Evolutionary conservation across 2,797 vertebrate genomes (phyloP).

Genomic region (Takifugu ocellatus): DNA sequence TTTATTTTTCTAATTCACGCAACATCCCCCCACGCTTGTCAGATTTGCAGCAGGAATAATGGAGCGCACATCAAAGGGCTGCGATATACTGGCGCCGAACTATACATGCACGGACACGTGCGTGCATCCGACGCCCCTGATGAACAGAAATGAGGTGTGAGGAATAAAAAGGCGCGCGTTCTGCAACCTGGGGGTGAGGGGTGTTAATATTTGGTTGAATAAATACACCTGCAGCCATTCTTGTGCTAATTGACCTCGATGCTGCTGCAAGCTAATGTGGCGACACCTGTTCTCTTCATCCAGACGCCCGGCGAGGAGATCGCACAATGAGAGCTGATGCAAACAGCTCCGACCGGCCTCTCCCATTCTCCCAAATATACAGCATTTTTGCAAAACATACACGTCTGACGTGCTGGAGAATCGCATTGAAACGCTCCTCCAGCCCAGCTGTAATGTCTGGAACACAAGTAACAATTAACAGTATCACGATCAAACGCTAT

Average conservation of each 20-base stretch:
- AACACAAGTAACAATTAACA: too few relatives aligned
- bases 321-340: constrained; percentile 11
- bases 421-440: too few relatives aligned
- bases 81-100: constrained; percentile 21
- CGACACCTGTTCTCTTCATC: constrained; percentile 50
- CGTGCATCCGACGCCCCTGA: background rate
- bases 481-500: too few relatives aligned
- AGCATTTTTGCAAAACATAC: too few relatives aligned
- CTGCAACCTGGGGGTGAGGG: constrained; percentile 31
- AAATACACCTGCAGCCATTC: constrained; percentile 67
- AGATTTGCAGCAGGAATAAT: constrained; percentile 63
- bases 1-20: constrained; percentile 49
- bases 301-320: constrained; percentile 3
- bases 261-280: constrained; percentile 20
- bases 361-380: too few relatives aligned
- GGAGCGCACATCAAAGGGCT: constrained; percentile 69
- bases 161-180: constrained; percentile 15
- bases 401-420: too few relatives aligned
- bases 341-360: constrained; percentile 10
- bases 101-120: background rate
- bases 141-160: constrained; percentile 17
- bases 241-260: constrained; percentile 53
- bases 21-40: constrained; percentile 34
- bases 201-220: constrained; percentile 61
- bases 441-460: too few relatives aligned